Evolutionary conservation across 1,140 invertebrate genomes (phyloP).

Genomic region (Odontomachus brunneus): DNA sequence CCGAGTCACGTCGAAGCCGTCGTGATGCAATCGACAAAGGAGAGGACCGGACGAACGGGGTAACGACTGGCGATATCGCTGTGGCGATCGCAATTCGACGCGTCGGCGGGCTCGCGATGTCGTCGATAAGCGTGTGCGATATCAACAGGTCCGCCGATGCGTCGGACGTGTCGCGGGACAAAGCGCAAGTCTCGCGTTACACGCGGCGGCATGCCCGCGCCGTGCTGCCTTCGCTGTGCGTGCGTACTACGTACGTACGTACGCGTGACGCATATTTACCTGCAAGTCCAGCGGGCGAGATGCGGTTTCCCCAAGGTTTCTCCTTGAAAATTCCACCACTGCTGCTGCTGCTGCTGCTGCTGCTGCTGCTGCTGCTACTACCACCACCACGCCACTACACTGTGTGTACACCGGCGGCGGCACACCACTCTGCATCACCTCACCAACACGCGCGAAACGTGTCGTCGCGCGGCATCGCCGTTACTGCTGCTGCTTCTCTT

Average conservation of each 20-base stretch:
- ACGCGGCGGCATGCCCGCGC: no score
- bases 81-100: slow-evolving; percentile 1
- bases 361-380: not conserved
- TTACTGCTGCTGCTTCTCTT: not conserved
- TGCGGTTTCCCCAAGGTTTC: slow-evolving; percentile 26
- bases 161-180: not conserved
- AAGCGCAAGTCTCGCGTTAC: not conserved
- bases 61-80: slow-evolving; percentile 10
- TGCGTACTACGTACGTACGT: slow-evolving; percentile 2
- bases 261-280: slow-evolving; percentile 25
- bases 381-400: not conserved
- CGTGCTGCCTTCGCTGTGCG: not conserved
- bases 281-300: not conserved
- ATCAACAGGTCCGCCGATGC: slow-evolving; percentile 49
- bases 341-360: not conserved
- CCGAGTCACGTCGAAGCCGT: not conserved
- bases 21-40: not conserved
- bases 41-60: not conserved
- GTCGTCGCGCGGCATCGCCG: slow-evolving; percentile 10
- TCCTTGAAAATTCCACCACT: slow-evolving; percentile 57
- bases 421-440: slow-evolving; percentile 47
- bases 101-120: not conserved
- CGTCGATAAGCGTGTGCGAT: slow-evolving; percentile 33
- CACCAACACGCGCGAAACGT: slow-evolving; percentile 34
- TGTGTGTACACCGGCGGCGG: slow-evolving; percentile 2